A percentile compares a stretch with the other conserved stretches of the same genome.
Evolutionary conservation across 2,888 invertebrate genomes (phyloP).

Genomic region (Hydriomena furcata): DNA sequence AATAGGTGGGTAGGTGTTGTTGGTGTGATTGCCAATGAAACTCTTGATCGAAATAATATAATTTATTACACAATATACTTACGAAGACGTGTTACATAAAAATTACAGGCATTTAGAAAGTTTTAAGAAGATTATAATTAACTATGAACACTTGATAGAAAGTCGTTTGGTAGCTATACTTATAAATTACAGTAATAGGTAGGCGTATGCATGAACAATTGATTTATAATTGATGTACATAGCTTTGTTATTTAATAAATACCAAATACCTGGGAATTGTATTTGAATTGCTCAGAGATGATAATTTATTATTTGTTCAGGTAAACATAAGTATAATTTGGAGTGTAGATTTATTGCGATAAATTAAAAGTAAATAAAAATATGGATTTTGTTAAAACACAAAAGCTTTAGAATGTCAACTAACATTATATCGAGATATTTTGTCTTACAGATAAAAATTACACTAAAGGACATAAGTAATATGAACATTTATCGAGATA

Average conservation of each 20-base stretch:
- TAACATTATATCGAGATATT: neutral
- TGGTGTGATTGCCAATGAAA: conserved; percentile 9
- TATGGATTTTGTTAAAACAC: conserved; percentile 17
- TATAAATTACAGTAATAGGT: conserved; percentile 1
- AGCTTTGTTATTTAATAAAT: too few species aligned
- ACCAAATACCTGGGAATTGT: too few species aligned
- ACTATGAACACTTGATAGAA: conserved; percentile 50
- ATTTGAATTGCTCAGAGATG: neutral
- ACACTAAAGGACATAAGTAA: neutral
- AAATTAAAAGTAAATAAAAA: neutral
- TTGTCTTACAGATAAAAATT: conserved; percentile 1
- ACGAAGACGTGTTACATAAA: conserved; percentile 36
- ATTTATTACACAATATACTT: conserved; percentile 29
- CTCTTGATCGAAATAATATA: conserved; percentile 21
- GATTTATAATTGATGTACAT: too few species aligned
- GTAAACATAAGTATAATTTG: too few species aligned
- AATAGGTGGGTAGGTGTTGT: too few species aligned
- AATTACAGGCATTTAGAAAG: conserved; percentile 30
- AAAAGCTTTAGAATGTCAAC: conserved; percentile 4
- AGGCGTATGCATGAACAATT: neutral
- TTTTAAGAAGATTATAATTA: conserved; percentile 41
- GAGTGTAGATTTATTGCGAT: neutral
- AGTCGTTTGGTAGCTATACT: conserved; percentile 33
- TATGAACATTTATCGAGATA: conserved; percentile 2
- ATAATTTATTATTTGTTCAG: too few species aligned